Evolutionary conservation across 2,888 invertebrate species (phyloP).

Genomic region (Tenthredo notha): DNA sequence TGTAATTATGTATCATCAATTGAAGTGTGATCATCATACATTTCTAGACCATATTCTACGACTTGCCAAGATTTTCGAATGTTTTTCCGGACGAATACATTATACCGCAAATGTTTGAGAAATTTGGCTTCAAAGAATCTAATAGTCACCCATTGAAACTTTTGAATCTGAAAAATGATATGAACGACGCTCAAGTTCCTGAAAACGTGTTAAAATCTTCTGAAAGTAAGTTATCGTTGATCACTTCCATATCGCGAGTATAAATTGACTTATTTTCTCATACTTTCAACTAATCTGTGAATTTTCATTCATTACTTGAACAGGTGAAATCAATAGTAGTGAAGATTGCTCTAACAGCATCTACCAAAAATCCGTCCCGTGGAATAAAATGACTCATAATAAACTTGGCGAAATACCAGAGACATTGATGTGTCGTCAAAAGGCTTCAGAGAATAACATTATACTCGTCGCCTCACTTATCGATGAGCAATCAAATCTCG

Average conservation of each 20-base stretch:
- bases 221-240: slow-evolving; percentile 70
- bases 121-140: slow-evolving; percentile 55
- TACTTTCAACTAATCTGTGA: background rate
- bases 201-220: slow-evolving; percentile 59
- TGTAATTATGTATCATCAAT: slow-evolving; percentile 62
- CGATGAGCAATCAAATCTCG: slow-evolving; percentile 92
- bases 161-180: slow-evolving; percentile 56
- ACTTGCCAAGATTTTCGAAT: slow-evolving; percentile 82
- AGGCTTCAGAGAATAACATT: slow-evolving; percentile 81
- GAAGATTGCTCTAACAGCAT: slow-evolving; percentile 78
- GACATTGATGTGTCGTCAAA: slow-evolving; percentile 48
- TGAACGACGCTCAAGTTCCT: slow-evolving; percentile 59
- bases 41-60: slow-evolving; percentile 82
- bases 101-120: slow-evolving; percentile 68
- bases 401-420: slow-evolving; percentile 60
- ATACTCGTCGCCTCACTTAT: slow-evolving; percentile 94
- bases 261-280: background rate
- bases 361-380: slow-evolving; percentile 91
- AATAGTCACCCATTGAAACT: slow-evolving; percentile 61
- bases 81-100: slow-evolving; percentile 81
- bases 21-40: slow-evolving; percentile 5
- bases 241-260: background rate
- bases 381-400: slow-evolving; percentile 80
- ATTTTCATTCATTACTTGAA: background rate
- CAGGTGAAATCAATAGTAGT: slow-evolving; percentile 67